phyloP scores from a whole-genome alignment of 2,113 vertebrate species.

The Megalops atlanticus region DNA sequence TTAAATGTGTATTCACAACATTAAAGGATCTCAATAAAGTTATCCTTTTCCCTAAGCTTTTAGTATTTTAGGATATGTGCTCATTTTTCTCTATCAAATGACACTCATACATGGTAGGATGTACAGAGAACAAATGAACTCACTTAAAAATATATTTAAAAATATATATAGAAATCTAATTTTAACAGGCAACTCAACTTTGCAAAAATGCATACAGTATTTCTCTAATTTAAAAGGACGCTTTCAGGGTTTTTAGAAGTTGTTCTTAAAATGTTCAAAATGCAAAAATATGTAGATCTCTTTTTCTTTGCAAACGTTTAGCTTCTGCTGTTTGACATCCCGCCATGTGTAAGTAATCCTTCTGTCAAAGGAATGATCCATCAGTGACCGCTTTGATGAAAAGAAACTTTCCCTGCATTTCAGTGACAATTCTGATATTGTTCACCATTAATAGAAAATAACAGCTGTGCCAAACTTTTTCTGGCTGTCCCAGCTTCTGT shows the following conservation, averaged over 20 bases:
- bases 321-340: background rate
- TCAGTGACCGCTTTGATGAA: background rate
- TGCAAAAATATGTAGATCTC: constrained; percentile 4
- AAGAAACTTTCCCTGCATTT: background rate
- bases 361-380: background rate
- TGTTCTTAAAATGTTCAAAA: background rate
- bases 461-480: background rate
- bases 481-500: background rate
- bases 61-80: background rate
- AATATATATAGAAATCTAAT: background rate
- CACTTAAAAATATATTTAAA: background rate
- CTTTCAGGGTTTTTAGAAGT: background rate
- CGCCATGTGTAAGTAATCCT: background rate
- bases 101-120: background rate
- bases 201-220: background rate
- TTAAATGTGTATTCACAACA: constrained; percentile 28
- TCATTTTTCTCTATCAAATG: background rate
- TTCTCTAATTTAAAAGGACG: background rate
- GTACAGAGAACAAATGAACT: background rate
- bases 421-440: no score
- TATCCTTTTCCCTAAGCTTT: constrained; percentile 34
- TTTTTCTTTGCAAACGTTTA: background rate
- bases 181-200: background rate
- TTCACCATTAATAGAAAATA: background rate
- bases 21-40: constrained; percentile 13